Conservation (phyloP, 2,113 vertebrate genomes). For the Otis tarda region DNA sequence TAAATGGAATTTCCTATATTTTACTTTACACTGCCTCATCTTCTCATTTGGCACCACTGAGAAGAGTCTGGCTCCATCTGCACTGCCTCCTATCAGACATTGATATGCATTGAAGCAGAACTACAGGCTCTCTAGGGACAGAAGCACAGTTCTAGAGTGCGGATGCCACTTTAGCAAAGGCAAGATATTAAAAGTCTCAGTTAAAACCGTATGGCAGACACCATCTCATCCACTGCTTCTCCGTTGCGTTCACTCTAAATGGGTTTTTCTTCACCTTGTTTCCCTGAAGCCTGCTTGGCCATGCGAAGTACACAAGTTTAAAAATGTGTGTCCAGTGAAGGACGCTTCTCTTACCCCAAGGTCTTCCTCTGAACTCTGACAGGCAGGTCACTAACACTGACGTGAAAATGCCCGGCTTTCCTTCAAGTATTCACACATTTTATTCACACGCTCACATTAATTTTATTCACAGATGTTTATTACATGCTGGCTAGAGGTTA, state of each 20-base stretch:
- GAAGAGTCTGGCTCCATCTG: background rate
- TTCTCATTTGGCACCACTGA: background rate
- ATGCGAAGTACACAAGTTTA: background rate
- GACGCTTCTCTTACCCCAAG: background rate
- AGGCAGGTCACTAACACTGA: background rate
- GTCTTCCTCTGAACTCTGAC: background rate
- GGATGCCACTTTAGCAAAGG: background rate
- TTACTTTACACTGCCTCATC: background rate
- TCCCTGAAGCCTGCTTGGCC: background rate
- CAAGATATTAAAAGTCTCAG: background rate
- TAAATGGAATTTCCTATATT: background rate
- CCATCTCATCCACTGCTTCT: background rate
- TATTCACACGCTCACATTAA: background rate
- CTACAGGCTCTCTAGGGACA: background rate
- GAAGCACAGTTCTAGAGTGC: background rate
- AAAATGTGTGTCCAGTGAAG: background rate
- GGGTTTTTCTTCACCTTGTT: background rate
- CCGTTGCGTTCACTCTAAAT: background rate
- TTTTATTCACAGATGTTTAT: background rate
- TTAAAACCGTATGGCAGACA: background rate
- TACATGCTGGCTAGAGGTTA: background rate
- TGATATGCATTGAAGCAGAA: background rate
- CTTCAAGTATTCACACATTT: background rate
- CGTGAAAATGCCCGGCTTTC: background rate
- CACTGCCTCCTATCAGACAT: background rate